Conservation (phyloP, 2,113 vertebrate species). For the Bambusicola thoracicus region DNA sequence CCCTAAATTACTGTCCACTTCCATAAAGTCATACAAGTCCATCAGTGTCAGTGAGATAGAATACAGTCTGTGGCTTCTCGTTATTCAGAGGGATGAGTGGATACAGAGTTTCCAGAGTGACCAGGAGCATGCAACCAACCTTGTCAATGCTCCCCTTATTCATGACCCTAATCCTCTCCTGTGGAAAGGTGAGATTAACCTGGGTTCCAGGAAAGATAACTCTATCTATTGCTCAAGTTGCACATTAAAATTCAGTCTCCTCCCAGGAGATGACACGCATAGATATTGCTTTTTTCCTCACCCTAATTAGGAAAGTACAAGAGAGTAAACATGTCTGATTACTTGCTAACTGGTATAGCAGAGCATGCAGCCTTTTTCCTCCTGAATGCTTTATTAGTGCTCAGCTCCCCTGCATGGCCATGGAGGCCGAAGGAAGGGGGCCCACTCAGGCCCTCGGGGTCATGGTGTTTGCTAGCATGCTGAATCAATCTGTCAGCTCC, state of each 20-base stretch:
- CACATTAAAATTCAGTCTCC: conserved; percentile 37
- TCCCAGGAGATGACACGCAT: not conserved
- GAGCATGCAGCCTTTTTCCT: not conserved
- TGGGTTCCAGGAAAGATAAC: not conserved
- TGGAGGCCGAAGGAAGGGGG: too few species aligned
- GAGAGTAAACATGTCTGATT: conserved; percentile 35
- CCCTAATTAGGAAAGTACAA: conserved; percentile 61
- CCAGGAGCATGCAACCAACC: conserved; percentile 42
- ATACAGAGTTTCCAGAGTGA: not conserved
- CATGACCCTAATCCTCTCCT: conserved; percentile 52
- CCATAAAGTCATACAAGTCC: conserved; percentile 5
- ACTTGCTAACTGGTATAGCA: not conserved
- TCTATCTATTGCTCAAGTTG: conserved; percentile 48
- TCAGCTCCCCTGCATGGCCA: too few species aligned
- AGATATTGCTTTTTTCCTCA: conserved; percentile 41
- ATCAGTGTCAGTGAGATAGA: conserved; percentile 14
- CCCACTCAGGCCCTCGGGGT: too few species aligned
- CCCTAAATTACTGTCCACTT: not conserved
- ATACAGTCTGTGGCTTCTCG: not conserved
- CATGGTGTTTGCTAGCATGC: too few species aligned
- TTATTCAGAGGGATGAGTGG: conserved; percentile 28
- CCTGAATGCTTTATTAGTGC: conserved; percentile 1
- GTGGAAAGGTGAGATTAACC: conserved; percentile 62
- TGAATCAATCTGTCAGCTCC: too few species aligned
- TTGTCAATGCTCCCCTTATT: conserved; percentile 46